Conservation (phyloP, 2,797 vertebrate species). For the Sebastiscus albofasciatus region DNA sequence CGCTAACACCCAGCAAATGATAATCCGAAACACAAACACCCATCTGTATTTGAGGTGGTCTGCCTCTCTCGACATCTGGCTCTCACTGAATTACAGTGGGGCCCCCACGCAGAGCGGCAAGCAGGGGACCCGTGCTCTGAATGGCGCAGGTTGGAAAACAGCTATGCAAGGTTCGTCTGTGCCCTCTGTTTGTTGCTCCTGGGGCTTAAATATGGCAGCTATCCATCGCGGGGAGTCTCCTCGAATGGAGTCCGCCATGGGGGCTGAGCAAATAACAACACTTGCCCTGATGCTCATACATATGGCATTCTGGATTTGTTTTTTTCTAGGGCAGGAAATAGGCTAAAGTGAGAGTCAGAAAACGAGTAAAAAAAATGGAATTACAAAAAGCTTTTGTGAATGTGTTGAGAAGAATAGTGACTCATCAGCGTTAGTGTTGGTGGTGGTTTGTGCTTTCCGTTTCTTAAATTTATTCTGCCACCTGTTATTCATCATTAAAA, state of each 20-base stretch:
- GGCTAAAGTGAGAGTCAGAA: not conserved
- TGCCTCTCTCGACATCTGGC: slow-evolving; percentile 61
- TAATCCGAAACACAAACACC: slow-evolving; percentile 44
- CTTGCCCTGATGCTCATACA: slow-evolving; percentile 68
- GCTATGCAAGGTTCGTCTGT: slow-evolving; percentile 23
- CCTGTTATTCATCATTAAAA: not conserved
- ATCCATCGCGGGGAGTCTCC: slow-evolving; percentile 45
- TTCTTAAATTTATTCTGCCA: slow-evolving; percentile 26
- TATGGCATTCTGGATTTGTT: slow-evolving; percentile 48
- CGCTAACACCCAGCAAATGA: slow-evolving; percentile 17
- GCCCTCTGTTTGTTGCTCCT: slow-evolving; percentile 35
- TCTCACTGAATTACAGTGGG: slow-evolving; percentile 40
- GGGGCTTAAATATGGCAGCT: slow-evolving; percentile 55
- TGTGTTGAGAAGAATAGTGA: slow-evolving; percentile 30
- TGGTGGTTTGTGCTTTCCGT: slow-evolving; percentile 17
- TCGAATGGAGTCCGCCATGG: slow-evolving; percentile 51
- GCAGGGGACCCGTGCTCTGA: slow-evolving; percentile 31
- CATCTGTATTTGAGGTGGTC: slow-evolving; percentile 52
- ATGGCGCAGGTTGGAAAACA: slow-evolving; percentile 45
- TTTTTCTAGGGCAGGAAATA: slow-evolving; percentile 46
- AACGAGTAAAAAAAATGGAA: slow-evolving; percentile 1
- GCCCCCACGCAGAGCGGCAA: slow-evolving; percentile 34
- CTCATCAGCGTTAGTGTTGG: slow-evolving; percentile 28
- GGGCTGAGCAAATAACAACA: slow-evolving; percentile 70
- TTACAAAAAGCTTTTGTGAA: slow-evolving; percentile 21